A percentile compares a stretch with the other conserved stretches of the same genome.
Evolutionary conservation across 2,888 invertebrate genomes (phyloP).

Genomic region (Drosophila stalkeri): DNA sequence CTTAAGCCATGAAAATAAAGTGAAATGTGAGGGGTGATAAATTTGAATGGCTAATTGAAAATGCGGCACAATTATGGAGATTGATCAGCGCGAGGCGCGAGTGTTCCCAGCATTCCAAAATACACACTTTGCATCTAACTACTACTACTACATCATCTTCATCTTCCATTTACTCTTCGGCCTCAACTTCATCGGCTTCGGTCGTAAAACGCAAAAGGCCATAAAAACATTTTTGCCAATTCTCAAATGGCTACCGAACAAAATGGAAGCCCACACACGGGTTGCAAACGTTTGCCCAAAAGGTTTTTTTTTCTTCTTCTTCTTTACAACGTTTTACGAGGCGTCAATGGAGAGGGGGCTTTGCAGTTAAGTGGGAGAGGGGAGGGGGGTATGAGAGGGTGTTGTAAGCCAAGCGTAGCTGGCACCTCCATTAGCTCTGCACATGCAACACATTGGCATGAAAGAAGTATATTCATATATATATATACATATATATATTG

Average conservation of each 20-base stretch:
- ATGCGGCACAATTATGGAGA: constrained; percentile 62
- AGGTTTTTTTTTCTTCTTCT: constrained; percentile 26
- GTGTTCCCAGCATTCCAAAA: constrained; percentile 10
- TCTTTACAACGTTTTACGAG: constrained; percentile 58
- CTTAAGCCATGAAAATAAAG: constrained; percentile 13
- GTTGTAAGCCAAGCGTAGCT: constrained; percentile 29
- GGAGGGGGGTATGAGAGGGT: neutral
- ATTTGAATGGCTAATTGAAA: constrained; percentile 66
- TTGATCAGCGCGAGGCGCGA: constrained; percentile 54
- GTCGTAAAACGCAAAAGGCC: constrained; percentile 54
- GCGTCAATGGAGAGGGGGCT: constrained; percentile 28
- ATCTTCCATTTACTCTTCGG: neutral
- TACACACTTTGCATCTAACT: neutral
- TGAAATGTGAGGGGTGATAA: constrained; percentile 54
- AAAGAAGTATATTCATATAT: constrained; percentile 8
- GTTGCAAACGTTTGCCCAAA: constrained; percentile 32
- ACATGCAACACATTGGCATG: constrained; percentile 25
- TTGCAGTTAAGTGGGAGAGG: neutral
- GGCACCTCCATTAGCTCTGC: constrained; percentile 60
- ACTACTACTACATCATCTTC: neutral
- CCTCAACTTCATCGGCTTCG: constrained; percentile 3
- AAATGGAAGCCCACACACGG: constrained; percentile 54
- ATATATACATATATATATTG: neutral
- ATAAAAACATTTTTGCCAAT: constrained; percentile 50
- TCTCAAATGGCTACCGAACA: constrained; percentile 62